Percentiles rank a stretch among this genome's conserved stretches.
Conservation (phyloP, 1,140 invertebrate species). For the Diuraphis noxia region DNA sequence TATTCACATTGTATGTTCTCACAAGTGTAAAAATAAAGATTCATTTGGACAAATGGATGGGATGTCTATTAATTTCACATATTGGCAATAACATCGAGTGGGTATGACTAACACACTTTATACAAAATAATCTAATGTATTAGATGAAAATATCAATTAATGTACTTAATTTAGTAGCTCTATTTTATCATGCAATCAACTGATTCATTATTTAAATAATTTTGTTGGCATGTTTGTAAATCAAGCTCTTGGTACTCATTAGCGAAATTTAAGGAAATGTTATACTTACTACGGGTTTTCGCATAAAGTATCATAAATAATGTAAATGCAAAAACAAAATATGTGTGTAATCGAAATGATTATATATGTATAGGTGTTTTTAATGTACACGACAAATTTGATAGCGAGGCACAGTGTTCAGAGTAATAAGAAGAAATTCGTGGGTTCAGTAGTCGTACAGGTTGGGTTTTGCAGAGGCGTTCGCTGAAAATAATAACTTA, state of each 20-base stretch:
- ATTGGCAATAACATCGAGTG: background rate
- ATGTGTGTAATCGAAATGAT: background rate
- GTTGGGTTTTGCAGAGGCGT: background rate
- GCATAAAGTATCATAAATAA: background rate
- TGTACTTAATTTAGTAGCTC: background rate
- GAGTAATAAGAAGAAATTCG: background rate
- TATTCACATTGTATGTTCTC: background rate
- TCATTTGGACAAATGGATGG: background rate
- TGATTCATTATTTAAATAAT: background rate
- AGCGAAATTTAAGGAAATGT: background rate
- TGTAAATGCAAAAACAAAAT: background rate
- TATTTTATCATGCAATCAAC: background rate
- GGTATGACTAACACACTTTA: background rate
- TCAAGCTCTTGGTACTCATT: background rate
- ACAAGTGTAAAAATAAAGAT: background rate
- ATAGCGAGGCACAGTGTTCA: too few species aligned
- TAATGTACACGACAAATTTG: background rate
- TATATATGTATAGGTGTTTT: too few species aligned
- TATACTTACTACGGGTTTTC: background rate
- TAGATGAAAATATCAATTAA: background rate
- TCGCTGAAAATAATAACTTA: background rate
- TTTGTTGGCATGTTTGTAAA: background rate
- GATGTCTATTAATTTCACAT: background rate
- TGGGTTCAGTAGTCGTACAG: background rate
- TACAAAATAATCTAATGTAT: background rate